phyloP scores from a whole-genome alignment of 92 coral and sea anemone genomes.

The Anthopleura xanthogrammica region DNA sequence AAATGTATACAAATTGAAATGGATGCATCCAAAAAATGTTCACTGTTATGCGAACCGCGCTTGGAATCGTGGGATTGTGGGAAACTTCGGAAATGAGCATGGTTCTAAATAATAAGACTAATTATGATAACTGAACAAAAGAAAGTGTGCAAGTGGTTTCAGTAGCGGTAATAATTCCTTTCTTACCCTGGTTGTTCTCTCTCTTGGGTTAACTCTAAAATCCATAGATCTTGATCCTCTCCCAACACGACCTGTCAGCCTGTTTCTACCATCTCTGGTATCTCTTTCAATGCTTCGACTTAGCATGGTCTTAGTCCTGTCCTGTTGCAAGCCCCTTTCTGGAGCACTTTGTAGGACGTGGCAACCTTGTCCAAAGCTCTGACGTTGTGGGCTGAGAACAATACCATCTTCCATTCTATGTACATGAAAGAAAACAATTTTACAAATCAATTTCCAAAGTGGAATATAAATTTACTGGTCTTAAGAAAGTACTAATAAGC shows the following conservation, averaged over 20 bases:
- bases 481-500: no score
- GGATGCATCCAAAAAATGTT: no score
- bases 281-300: slow-evolving; percentile 75
- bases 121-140: background rate
- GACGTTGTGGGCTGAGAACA: slow-evolving; percentile 96
- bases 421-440: background rate
- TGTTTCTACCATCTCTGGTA: slow-evolving; percentile 78
- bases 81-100: no score
- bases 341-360: slow-evolving; percentile 91
- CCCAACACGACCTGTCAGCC: slow-evolving; percentile 90
- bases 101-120: no score
- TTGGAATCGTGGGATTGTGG: no score
- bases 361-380: slow-evolving; percentile 96
- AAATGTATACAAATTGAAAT: no score
- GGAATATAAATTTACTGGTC: no score
- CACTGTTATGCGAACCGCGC: no score
- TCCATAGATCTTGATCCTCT: slow-evolving; percentile 72
- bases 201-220: slow-evolving; percentile 58
- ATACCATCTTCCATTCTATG: slow-evolving; percentile 84
- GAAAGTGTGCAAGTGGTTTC: no score
- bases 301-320: slow-evolving; percentile 65
- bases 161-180: background rate
- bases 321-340: slow-evolving; percentile 65
- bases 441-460: no score
- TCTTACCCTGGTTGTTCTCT: background rate